Base-by-base conservation (phyloP, 2,797 vertebrate species). In the Iguana delicatissima region DNA sequence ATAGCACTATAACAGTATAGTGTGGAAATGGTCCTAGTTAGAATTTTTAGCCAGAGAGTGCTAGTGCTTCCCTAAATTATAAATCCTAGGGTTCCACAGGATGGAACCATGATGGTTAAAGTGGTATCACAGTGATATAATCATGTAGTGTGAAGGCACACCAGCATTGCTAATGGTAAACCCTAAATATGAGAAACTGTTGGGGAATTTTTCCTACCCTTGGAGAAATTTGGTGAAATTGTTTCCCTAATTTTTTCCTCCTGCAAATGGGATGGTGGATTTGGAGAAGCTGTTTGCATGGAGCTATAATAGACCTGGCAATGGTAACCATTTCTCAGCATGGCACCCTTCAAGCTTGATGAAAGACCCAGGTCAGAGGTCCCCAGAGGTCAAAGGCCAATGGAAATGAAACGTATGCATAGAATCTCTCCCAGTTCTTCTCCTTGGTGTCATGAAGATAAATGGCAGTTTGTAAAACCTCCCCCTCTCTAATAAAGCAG, bases 371-470 rank as follows among this genome's bases (percentile, higher is more conserved):
- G 97, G 97, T 95, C 96, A 95, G 93, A 96, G 96, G 94, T 81
- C 96, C 94, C 80, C 86, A 90, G 92, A 94, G 95, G 96, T 80
- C 96, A 94, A 93, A 96, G 96, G 93, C 94, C 95, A 89, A 90
- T 81, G 89, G 91, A 94, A 92, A 91, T 89, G 90, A 92, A 94
- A 95, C 88, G 87, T 57, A 84, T 90, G 93, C 95, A 92, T 57
- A n/a, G 93, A 90, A 84, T 94, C 0, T 46, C 95, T 46, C 95
- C 77, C 88, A 92, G 92, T 79, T 92, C 92, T 88, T 95, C 95
- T 92, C 90, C 94, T 92, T 92, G 8, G 35, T 96, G 96, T 97
- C 96, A 97, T 6, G 81, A 97, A 97, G 96, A 98, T 95, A 97
- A 96, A 97, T 96, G 91, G 88, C 86, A 89, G 93, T 93, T 92